Base-by-base conservation (phyloP, 1,140 invertebrate genomes). In the Cotesia chilonis region DNA sequence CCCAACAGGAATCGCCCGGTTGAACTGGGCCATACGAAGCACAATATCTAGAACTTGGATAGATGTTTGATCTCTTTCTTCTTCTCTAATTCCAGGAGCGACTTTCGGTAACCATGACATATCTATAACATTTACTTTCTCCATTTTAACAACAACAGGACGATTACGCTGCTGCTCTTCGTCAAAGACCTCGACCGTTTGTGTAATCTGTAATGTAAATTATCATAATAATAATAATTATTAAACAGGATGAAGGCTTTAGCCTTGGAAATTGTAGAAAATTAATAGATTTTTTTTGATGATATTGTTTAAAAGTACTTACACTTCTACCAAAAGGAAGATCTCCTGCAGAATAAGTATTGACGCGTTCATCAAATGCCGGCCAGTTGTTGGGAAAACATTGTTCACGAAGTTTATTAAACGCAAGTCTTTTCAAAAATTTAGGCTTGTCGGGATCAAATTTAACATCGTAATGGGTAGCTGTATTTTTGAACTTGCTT, bases 21-120 rank as follows among this genome's bases (percentile, higher is more conserved):
- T 75, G 35, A 74, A 65, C 7, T 84, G 72, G 20, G 82, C 89
- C 75, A 92, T 90, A 67, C 92, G 88, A 74, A 98, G 88, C 55
- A 97, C 92, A 1, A 98, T 90, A 83, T 98, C 95, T 1, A 98
- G 80, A 63, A 92, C 94, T 84, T 94, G 93, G 9, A 94, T 82
- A 1, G 89, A 89, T 51, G 92, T 90, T 79, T 91, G 90, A 4
- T 94, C 92, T 37, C 4, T 78, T 67, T 74, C 74, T 85, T 77
- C 73, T 82, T 77, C 74, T 82, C 72, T 61, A 73, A 88, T 68
- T 78, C 84, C 78, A 35, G 75, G 70, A 87, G 75, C 72, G 81
- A 92, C 75, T 85, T 82, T 79, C 59, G 87, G 80, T 74, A 91
- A 61, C 69, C 89, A 88, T 35, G 86, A 87, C 6, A 93, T 79